A percentile compares a stretch with the other conserved stretches of the same genome.
These are phyloP conservation scores for Gnathonemus echidnorhynchus DNA, from an alignment of 2,113 vertebrate species.

Conservation along the genomic window DNA sequence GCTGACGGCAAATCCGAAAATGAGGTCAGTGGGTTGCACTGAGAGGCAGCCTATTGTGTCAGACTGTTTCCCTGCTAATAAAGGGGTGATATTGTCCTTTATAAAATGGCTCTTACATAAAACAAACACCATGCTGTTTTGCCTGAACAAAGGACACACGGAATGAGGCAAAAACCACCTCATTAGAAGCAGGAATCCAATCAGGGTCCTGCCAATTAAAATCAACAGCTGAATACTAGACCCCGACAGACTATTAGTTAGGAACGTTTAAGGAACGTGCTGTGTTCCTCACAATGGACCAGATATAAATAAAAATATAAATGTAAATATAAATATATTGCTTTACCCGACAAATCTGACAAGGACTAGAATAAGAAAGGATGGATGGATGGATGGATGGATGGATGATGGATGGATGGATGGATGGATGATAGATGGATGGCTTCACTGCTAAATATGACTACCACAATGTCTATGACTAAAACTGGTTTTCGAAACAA, in stretches of 20 bases:
- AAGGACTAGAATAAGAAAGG: neutral
- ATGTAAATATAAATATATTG: neutral
- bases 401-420: neutral
- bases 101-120: neutral
- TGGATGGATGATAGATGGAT: neutral
- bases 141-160: neutral
- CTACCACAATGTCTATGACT: neutral
- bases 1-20: neutral
- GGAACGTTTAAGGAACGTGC: neutral
- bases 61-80: neutral
- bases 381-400: neutral
- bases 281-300: neutral
- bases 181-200: neutral
- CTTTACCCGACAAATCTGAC: neutral
- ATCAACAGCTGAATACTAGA: conserved; percentile 1
- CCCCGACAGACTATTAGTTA: neutral
- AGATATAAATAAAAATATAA: neutral
- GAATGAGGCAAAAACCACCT: neutral
- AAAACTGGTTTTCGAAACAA: neutral
- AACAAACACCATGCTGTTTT: neutral
- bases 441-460: neutral
- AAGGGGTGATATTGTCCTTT: neutral
- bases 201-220: neutral
- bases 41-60: neutral
- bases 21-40: neutral